Base-by-base conservation (phyloP, 2,888 invertebrate species). In the Lasioglossum malachurum region DNA sequence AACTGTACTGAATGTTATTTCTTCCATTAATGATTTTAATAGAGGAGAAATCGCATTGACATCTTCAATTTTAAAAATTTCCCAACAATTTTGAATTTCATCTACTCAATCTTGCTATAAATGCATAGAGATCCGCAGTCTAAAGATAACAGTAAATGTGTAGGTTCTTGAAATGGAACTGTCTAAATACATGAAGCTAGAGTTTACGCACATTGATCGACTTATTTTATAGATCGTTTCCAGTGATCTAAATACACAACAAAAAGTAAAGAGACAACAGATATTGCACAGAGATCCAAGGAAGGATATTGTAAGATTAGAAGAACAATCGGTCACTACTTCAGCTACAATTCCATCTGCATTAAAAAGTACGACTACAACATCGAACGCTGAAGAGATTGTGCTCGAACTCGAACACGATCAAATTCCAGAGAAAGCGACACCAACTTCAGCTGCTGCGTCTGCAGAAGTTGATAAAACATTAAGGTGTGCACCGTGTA, bases 381-480 rank as follows among this genome's bases (percentile, higher is more conserved):
- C 7, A n/a, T 35, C 67, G 1, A 60, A 44, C 27, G 19, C 3
- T 35, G 72, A 41, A 74, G n/a, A 67, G 38, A 73, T 35, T 44
- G 27, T 81, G 4, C 14, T n/a, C 23, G 78, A 83, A 41, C 23
- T 60, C 31, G 71, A 72, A 49, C 19, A n/a, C 1, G 78, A 89
- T 27, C 84, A 84, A 72, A 81, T 86, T 67, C 91, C 91, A n/a
- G 85, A 90, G 12, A 88, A 79, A 82, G 80, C 74, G 14, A 80
- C 87, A 12, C 93, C 93, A 75, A 78, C 74, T 69, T 88, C 89
- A 74, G 92, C 90, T 86, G 79, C 86, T 44, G 82, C 90, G 49
- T 73, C 87, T n/a, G 83, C 88, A 8, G 93, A 93, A 84, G 88
- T 91, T 64, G 92, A 93, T 49, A 93, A 91, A 89, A 81, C 91